Percentiles rank a stretch among this genome's conserved stretches.
These are phyloP conservation scores for Drosophila diplacantha DNA, from an alignment of 2,888 invertebrate species.

Conservation along the genomic window DNA sequence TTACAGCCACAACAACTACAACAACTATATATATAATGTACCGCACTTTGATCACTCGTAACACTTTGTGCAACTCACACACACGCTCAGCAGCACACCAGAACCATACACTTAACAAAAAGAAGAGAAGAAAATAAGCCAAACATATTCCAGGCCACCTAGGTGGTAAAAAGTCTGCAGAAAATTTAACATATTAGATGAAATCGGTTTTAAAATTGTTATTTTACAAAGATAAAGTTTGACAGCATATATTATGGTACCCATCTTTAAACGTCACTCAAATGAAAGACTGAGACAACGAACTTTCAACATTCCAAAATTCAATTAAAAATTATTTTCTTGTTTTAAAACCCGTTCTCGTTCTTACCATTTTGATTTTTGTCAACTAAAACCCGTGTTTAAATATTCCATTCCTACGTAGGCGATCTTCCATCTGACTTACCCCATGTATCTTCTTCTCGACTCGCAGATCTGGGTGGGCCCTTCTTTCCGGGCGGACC, in stretches of 20 bases:
- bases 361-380: constrained; percentile 32
- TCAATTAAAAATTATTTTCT: constrained; percentile 17
- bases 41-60: constrained; percentile 66
- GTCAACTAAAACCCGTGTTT: constrained; percentile 24
- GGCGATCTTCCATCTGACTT: constrained; percentile 36
- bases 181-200: not conserved
- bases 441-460: constrained; percentile 19
- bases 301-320: constrained; percentile 40
- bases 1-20: constrained; percentile 52
- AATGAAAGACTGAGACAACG: constrained; percentile 67
- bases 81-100: constrained; percentile 41
- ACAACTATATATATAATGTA: constrained; percentile 52
- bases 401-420: constrained; percentile 11
- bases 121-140: constrained; percentile 8
- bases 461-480: constrained; percentile 89
- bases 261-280: not conserved
- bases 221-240: not conserved
- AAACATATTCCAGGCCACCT: not conserved
- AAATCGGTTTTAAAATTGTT: too few species aligned
- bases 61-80: constrained; percentile 64
- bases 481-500: constrained; percentile 97
- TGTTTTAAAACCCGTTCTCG: constrained; percentile 27
- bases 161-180: not conserved
- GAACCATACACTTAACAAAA: constrained; percentile 29
- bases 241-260: not conserved